Evolutionary conservation across 2,797 vertebrate genomes (phyloP).

Genomic region (Todus mexicanus): DNA sequence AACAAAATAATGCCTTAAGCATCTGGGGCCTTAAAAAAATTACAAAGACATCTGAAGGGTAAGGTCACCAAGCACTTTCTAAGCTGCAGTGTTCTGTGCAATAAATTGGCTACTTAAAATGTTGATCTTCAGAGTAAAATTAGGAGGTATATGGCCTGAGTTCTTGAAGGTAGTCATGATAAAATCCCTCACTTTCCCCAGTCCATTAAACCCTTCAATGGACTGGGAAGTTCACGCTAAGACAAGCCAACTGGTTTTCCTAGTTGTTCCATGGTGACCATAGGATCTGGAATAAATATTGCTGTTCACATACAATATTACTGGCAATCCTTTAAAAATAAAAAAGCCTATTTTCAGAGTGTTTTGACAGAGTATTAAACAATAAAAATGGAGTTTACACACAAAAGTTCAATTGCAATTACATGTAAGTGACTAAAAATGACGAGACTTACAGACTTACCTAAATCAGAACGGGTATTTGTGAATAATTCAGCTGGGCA

Average conservation of each 20-base stretch:
- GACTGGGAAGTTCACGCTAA: neutral
- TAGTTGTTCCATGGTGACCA: neutral
- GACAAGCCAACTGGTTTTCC: neutral
- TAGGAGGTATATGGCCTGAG: neutral
- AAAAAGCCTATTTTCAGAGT: neutral
- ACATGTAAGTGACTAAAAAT: neutral
- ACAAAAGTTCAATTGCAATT: neutral
- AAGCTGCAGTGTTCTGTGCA: neutral
- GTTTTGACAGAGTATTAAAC: neutral
- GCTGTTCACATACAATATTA: neutral
- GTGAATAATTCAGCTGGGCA: slow-evolving; percentile 98
- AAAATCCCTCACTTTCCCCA: neutral
- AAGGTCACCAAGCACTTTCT: neutral
- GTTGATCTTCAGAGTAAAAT: neutral
- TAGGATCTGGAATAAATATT: neutral
- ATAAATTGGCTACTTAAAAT: neutral
- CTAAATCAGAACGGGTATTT: slow-evolving; percentile 96
- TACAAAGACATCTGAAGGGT: neutral
- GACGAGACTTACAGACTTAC: slow-evolving; percentile 73
- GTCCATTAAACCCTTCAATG: neutral
- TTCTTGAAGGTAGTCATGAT: neutral
- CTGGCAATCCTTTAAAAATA: neutral
- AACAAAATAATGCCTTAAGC: neutral
- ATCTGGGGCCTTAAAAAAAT: neutral
- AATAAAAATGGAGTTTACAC: neutral